These are phyloP conservation scores for Xiphias gladius DNA, from an alignment of 2,113 vertebrate species.

Conservation along the genomic window DNA sequence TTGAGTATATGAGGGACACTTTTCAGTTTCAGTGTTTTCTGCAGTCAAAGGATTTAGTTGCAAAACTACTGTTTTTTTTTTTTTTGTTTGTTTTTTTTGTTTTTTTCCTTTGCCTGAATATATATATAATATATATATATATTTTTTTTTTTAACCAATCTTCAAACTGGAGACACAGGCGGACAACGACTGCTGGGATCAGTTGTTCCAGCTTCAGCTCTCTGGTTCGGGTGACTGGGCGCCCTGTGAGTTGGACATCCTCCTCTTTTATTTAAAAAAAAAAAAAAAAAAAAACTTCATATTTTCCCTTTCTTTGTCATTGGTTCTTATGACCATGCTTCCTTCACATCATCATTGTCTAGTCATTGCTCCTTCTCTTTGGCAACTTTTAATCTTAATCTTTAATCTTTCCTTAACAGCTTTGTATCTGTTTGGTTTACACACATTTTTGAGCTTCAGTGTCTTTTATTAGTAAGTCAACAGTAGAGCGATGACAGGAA, in stretches of 20 bases:
- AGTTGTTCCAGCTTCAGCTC: conserved; percentile 84
- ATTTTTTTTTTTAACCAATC: conserved; percentile 13
- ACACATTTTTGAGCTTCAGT: background rate
- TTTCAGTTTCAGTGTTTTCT: conserved; percentile 17
- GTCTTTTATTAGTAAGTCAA: too few relatives aligned
- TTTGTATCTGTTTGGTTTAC: background rate
- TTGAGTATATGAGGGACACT: conserved; percentile 22
- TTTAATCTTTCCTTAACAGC: background rate
- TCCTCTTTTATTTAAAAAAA: conserved; percentile 14
- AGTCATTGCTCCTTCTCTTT: background rate
- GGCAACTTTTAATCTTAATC: background rate
- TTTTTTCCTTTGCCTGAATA: conserved; percentile 20
- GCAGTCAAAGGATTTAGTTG: conserved; percentile 45
- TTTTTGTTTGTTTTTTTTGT: background rate
- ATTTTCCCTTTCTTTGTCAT: background rate
- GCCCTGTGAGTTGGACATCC: conserved; percentile 78
- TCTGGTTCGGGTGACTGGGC: conserved; percentile 79
- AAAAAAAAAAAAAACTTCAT: background rate
- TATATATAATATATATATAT: too few relatives aligned
- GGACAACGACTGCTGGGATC: conserved; percentile 80
- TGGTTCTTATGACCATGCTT: background rate
- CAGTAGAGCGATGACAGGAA: background rate
- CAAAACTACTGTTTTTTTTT: background rate
- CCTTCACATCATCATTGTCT: background rate
- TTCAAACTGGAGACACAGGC: conserved; percentile 81